Conservation (phyloP, 1,140 invertebrate genomes). For the Camponotus floridanus region DNA sequence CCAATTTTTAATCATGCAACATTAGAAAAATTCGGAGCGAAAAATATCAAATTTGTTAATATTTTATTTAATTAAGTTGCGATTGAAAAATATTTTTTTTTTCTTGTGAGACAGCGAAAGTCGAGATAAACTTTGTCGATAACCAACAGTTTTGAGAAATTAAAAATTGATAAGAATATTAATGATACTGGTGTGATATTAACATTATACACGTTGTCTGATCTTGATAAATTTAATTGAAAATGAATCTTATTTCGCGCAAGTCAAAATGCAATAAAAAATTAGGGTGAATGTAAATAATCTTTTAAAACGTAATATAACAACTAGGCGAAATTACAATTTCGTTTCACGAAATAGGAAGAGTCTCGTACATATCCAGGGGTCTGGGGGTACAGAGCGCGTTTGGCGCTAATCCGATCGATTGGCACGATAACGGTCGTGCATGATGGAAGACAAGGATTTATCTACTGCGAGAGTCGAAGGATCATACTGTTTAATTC, state of each 20-base stretch:
- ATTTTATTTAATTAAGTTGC: no score
- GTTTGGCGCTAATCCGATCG: conserved; percentile 70
- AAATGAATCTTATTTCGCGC: neutral
- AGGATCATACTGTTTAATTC: conserved; percentile 74
- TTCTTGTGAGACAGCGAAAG: no score
- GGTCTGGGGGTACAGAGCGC: conserved; percentile 25
- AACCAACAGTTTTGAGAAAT: neutral
- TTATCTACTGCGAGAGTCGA: conserved; percentile 64
- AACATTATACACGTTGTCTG: neutral
- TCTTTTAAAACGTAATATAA: neutral
- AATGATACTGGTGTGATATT: neutral
- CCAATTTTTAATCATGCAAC: neutral
- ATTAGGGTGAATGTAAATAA: conserved; percentile 16
- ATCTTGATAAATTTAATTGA: neutral
- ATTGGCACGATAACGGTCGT: conserved; percentile 66
- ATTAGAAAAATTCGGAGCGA: neutral
- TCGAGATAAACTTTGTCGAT: neutral
- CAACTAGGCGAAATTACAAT: conserved; percentile 2
- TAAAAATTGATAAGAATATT: neutral
- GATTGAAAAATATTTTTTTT: no score
- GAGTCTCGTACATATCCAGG: neutral
- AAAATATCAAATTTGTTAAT: no score
- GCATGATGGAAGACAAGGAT: conserved; percentile 65
- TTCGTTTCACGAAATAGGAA: conserved; percentile 5
- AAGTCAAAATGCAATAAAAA: neutral